Percentiles rank a stretch among this genome's conserved stretches.
These are phyloP conservation scores for Anthopleura sola DNA, from an alignment of 64 coral and sea anemone species.

Conservation along the genomic window DNA sequence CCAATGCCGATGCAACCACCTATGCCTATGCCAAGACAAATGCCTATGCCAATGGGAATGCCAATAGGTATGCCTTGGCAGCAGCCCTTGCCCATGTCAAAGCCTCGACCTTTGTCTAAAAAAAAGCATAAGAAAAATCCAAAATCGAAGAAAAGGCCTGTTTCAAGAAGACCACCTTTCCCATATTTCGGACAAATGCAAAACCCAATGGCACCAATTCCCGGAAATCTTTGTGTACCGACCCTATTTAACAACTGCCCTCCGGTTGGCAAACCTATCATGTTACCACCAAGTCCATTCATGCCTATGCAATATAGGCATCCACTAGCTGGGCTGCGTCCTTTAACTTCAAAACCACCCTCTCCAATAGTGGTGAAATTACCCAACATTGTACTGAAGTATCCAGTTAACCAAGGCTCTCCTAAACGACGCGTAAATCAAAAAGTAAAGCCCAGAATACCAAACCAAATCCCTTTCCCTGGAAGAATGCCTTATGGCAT, in stretches of 20 bases:
- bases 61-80: neutral
- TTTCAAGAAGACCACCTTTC: neutral
- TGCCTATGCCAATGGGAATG: neutral
- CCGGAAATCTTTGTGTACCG: neutral
- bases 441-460: neutral
- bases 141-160: neutral
- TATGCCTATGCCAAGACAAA: neutral
- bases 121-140: neutral
- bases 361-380: neutral
- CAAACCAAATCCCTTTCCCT: neutral
- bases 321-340: neutral
- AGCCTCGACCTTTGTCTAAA: neutral
- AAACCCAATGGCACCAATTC: neutral
- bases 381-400: conserved; percentile 12
- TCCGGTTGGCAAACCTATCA: conserved; percentile 1
- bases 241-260: neutral
- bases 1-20: neutral
- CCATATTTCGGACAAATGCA: neutral
- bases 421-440: neutral
- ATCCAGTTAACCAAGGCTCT: neutral
- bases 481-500: neutral
- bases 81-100: neutral
- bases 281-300: neutral
- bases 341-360: neutral
- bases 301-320: conserved; percentile 1